These are phyloP conservation scores for Periplaneta americana DNA, from an alignment of 1,140 invertebrate species.

Conservation along the genomic window DNA sequence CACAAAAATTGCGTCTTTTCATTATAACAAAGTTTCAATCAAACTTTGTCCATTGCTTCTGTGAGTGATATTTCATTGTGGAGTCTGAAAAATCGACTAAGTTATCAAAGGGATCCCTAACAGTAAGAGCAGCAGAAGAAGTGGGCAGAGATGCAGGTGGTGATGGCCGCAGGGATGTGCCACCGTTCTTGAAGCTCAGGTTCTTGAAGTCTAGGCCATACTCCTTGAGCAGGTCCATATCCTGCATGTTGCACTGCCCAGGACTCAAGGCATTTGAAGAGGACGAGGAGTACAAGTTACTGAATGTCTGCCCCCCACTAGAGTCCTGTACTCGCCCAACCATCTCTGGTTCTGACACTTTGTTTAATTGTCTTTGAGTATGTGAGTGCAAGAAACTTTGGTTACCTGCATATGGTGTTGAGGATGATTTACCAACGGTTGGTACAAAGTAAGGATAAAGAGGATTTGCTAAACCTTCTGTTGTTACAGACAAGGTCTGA, in stretches of 20 bases:
- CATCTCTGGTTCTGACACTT: neutral
- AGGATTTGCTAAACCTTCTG: conserved; percentile 48
- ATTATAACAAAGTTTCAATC: conserved; percentile 16
- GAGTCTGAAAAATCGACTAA: neutral
- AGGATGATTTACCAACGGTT: neutral
- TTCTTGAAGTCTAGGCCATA: conserved; percentile 30
- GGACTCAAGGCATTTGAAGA: neutral
- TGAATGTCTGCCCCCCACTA: neutral
- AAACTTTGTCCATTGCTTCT: conserved; percentile 30
- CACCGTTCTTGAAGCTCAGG: conserved; percentile 15
- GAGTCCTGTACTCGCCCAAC: neutral
- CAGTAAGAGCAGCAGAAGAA: neutral
- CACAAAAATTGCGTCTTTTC: neutral
- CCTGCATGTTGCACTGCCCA: neutral
- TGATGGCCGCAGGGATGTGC: neutral
- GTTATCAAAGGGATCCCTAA: neutral
- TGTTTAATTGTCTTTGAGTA: neutral
- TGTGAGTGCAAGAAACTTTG: conserved; percentile 3
- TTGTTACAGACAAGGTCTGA: conserved; percentile 35
- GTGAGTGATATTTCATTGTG: conserved; percentile 2
- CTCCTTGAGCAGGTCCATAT: conserved; percentile 23
- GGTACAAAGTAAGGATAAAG: conserved; percentile 52
- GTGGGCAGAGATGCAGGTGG: neutral
- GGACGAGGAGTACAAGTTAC: neutral
- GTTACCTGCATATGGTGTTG: neutral